Base-by-base conservation (phyloP, 2,113 vertebrate genomes). In the Leptosomus discolor region DNA sequence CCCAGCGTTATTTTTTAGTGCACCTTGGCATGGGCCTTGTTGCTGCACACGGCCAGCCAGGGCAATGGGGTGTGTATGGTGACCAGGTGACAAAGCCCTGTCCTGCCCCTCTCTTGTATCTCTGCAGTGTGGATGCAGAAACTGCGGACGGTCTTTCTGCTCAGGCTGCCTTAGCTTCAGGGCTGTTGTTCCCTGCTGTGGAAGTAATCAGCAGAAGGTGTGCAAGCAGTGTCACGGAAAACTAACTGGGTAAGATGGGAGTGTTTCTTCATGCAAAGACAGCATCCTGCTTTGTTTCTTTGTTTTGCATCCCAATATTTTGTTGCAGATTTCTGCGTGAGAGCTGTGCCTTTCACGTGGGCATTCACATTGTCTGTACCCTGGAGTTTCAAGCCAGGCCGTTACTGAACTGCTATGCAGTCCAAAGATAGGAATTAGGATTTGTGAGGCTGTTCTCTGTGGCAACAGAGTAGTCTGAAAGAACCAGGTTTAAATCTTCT, bases 101-200 rank as follows among this genome's bases (percentile, higher is more conserved):
- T 16, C 18, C 30, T 54, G 69, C 30, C 58, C 36, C 34, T 93
- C 43, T 88, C 54, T 65, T 84, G 17, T 97, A 3, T 98, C 73
- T 88, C 95, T n/a, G 3, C 91, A 99, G 99, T 97, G 98, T 51
- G 99, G 99, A 29, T 99, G 99, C 98, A 99, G 98, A 95, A 99
- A 84, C 87, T 99, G 99, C 26, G 98, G 99, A 4, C 98, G 98
- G 26, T 98, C 98, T 5, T 99, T 99, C 98, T 99, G 99, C 98
- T 98, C 99, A 6, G 96, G 97, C 89, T 99, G 99, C 94, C 98
- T 99, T 34, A 95, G 97, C 92, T 99, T 98, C 97, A 99, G 74
- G 39, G 99, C 98, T 53, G 89, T 95, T 30, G 98, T 99, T 81
- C 99, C 99, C 87, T 98, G 98, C 86, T 98, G 94, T 90, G 99